phyloP scores from a whole-genome alignment of 2,113 vertebrate genomes.

The Mus spicilegus region DNA sequence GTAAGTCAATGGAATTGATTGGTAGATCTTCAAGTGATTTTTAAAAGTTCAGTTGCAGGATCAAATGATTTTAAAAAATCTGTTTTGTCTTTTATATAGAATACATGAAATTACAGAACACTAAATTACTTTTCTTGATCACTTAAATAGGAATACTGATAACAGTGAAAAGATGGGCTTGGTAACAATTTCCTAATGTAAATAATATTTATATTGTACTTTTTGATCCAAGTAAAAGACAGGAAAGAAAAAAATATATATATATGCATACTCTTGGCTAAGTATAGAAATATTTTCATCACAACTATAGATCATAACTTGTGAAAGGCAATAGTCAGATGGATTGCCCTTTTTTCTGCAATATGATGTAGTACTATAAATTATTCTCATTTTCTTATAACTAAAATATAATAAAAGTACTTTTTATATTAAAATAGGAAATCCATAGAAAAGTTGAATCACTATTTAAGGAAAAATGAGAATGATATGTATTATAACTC shows the following conservation, averaged over 20 bases:
- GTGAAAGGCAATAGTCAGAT: background rate
- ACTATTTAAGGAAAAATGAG: conserved; percentile 50
- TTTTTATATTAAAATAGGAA: conserved; percentile 69
- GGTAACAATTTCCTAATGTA: background rate
- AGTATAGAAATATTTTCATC: background rate
- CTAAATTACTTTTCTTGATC: conserved; percentile 32
- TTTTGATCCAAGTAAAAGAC: background rate
- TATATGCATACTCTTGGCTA: background rate
- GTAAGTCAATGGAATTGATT: background rate
- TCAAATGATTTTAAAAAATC: conserved; percentile 54
- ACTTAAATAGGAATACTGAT: conserved; percentile 17
- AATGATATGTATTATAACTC: background rate
- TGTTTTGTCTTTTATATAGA: background rate
- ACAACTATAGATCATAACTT: background rate
- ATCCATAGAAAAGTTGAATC: conserved; percentile 55
- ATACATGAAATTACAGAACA: conserved; percentile 23
- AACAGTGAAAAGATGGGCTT: background rate
- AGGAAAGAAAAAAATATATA: background rate
- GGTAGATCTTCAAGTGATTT: conserved; percentile 37
- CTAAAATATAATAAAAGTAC: conserved; percentile 42
- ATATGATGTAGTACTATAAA: background rate
- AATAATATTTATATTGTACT: background rate
- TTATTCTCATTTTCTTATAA: conserved; percentile 53
- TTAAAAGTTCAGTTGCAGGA: background rate
- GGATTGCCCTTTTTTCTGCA: background rate